Evolutionary conservation across 1,140 invertebrate genomes (phyloP), one percentile per base, ranked within the genome.

Genomic region (Polyergus mexicanus): DNA sequence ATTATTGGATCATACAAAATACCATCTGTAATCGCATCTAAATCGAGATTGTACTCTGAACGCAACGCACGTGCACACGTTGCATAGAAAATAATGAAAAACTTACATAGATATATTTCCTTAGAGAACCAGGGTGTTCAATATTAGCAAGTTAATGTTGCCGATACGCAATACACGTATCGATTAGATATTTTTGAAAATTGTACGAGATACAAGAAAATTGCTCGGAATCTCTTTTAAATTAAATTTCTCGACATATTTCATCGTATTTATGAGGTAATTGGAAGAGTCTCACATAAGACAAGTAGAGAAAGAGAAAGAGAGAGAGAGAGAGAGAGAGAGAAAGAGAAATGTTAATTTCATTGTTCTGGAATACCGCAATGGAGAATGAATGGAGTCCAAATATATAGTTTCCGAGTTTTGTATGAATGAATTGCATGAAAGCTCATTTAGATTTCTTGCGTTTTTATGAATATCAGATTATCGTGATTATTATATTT

Each of bases 201-300:
- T 83, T 8, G 19, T n/a, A 19, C 68, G n/a, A 83, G 32, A 83
- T 47, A 25, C 62, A 62, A 22, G 25, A 68, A 7, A 71, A 47
- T 47, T 4, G 44, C 38, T 25, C 35, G 22, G 22, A 38, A 66
- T 78, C 10, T 19, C n/a, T 41, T 32, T 13, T 1, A 58, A 58
- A 83, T 83, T 72, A 32, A 83, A 62, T 60, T 71, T 41, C 41
- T 58, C 41, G 66, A 19, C 0, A 11, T 69, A 19, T 19, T 25
- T n/a, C 8, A 3, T 8, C 19, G 38, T 38, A 74, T 83, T 83
- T 74, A 83, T 38, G 54, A 72, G 68, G 54, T 83, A 72, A 83
- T 83, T 83, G 6, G 51, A 60, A 60, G 68, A 32, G 19, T 25
- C 13, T 47, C 28, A 11, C 0, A 22, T 28, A 16, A 60, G 54